These are phyloP conservation scores for Enteromius treurensis DNA, from an alignment of 2,797 vertebrate genomes.

Conservation along the genomic window DNA sequence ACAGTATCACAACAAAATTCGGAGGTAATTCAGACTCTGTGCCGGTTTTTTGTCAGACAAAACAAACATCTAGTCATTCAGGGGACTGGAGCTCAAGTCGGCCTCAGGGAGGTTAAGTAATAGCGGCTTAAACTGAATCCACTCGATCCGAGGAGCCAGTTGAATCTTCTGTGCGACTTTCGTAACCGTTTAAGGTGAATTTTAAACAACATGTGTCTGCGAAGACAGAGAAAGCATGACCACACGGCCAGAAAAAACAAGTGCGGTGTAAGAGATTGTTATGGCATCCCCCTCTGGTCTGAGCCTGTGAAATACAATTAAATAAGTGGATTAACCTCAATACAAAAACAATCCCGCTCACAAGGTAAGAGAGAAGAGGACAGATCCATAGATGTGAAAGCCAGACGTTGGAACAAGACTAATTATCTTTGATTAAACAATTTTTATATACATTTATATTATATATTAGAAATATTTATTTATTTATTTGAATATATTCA, in stretches of 20 bases:
- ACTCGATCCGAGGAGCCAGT: conserved; percentile 10
- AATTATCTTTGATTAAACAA: background rate
- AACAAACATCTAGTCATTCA: conserved; percentile 13
- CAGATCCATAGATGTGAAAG: conserved; percentile 26
- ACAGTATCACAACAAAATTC: conserved; percentile 20
- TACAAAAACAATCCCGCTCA: conserved; percentile 75
- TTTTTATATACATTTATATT: too few relatives aligned
- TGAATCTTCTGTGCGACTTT: background rate
- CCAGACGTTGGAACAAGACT: background rate
- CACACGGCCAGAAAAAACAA: conserved; percentile 15
- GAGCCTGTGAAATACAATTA: conserved; percentile 79
- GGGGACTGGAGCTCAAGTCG: conserved; percentile 21
- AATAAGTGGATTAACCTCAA: conserved; percentile 84
- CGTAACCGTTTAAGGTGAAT: background rate
- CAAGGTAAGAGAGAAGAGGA: conserved; percentile 48
- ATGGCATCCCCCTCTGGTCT: conserved; percentile 73
- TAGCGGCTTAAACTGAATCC: conserved; percentile 46
- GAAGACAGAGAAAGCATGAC: conserved; percentile 39
- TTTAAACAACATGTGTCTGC: conserved; percentile 20
- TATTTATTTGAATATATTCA: too few relatives aligned
- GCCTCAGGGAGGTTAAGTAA: conserved; percentile 39
- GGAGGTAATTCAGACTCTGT: background rate
- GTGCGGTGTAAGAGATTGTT: conserved; percentile 61
- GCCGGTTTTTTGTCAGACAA: conserved; percentile 21
- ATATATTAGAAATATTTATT: too few relatives aligned